Conservation (phyloP, 1,140 invertebrate species). For the Tetraneura akinire region DNA sequence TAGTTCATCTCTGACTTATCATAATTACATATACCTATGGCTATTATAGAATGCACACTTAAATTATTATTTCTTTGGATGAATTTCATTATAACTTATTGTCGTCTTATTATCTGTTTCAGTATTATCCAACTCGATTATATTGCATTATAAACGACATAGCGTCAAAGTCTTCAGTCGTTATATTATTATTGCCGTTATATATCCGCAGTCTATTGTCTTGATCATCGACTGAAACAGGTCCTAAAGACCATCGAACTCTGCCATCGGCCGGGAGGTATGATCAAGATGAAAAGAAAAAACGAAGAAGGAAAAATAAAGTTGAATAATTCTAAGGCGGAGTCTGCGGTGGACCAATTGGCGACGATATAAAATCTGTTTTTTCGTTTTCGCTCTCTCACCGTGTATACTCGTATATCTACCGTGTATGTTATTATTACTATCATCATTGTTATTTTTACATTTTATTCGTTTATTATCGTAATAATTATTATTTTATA, state of each 20-base stretch:
- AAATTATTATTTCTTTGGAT: too few relatives aligned
- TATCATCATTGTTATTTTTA: not conserved
- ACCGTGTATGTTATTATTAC: slow-evolving; percentile 10
- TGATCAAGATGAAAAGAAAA: not conserved
- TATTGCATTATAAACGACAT: too few relatives aligned
- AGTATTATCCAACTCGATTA: too few relatives aligned
- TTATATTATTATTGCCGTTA: too few relatives aligned
- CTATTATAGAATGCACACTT: too few relatives aligned
- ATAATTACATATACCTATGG: too few relatives aligned
- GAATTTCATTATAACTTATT: too few relatives aligned
- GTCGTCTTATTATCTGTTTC: too few relatives aligned
- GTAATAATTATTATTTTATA: not conserved
- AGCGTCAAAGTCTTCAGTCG: too few relatives aligned
- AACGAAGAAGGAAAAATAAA: slow-evolving; percentile 17
- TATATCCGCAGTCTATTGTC: slow-evolving; percentile 6
- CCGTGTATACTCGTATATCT: too few relatives aligned
- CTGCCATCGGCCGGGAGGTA: not conserved
- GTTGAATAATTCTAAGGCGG: slow-evolving; percentile 39
- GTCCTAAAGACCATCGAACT: not conserved
- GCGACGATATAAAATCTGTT: not conserved
- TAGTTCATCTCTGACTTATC: too few relatives aligned
- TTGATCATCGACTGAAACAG: slow-evolving; percentile 4
- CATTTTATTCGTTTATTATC: not conserved
- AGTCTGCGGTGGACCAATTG: slow-evolving; percentile 47
- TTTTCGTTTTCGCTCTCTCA: not conserved